Evolutionary conservation across 2,888 invertebrate species (phyloP), one percentile per base, ranked within the genome.

Genomic region (Hydropsyche betteni): DNA sequence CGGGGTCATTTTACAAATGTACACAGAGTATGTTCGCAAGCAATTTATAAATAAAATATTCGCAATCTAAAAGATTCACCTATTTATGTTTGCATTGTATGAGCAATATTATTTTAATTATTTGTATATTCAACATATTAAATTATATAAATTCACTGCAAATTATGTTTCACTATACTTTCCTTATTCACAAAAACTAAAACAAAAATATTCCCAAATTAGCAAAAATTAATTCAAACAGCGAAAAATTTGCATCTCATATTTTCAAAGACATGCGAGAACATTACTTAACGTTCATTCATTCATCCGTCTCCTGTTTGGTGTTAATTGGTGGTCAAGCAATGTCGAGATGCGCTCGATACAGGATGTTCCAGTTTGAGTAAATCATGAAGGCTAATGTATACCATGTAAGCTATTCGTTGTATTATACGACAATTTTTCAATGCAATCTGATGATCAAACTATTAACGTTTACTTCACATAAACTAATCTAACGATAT

Each of bases 311-410:
- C n/a, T 64, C 58, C 58, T n/a, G 44, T 36, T 14, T 8, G 34
- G 24, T 55, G 58, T 34, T 72, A 72, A 72, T 72, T 55, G 58
- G 24, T 44, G 14, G 70, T 53, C 53, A 70, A 16, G 33, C 53
- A 53, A 12, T 12, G 68, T 68, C 68, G 16, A 44, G 70, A 72
- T 72, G 72, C 58, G 58, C 58, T 55, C 72, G 24, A 52, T n/a
- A 74, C 74, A 79, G 79, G 79, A 79, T 74, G 79, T 79, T 73
- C 76, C 75, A 78, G 77, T 78, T 78, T 76, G 58, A 69, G 61
- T 44, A 68, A 64, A 74, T 76, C 73, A 74, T 76, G 70, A 78
- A 74, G 75, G 75, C 74, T 78, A 75, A 77, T 72, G 38, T 72
- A 68, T 24, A 24, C 1, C 24, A 24, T 36, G 53, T 34, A 16